Percentiles rank a stretch among this genome's conserved stretches.
These are phyloP conservation scores for Pseudonaja textilis DNA, from an alignment of 2,113 vertebrate species.

Conservation along the genomic window DNA sequence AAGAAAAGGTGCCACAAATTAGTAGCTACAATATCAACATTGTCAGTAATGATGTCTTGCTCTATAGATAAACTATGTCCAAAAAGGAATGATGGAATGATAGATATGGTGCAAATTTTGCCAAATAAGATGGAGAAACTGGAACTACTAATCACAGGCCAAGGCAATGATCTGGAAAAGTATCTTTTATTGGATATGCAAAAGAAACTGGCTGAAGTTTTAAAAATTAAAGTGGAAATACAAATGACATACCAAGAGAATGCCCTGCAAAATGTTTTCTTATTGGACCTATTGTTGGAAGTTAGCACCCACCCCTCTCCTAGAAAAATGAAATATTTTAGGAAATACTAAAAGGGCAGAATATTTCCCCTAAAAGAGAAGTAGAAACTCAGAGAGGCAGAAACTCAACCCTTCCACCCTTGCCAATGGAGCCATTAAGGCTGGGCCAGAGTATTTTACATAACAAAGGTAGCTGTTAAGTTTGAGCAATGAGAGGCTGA, in stretches of 20 bases:
- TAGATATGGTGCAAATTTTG: not conserved
- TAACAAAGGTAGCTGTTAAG: too few species aligned
- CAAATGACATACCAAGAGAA: not conserved
- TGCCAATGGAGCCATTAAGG: too few species aligned
- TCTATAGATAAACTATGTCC: not conserved
- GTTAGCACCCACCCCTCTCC: too few species aligned
- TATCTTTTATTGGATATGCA: not conserved
- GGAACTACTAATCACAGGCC: not conserved
- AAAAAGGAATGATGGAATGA: not conserved
- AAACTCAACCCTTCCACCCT: too few species aligned
- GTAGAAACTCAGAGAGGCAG: too few species aligned
- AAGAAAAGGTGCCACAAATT: not conserved
- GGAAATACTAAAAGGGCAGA: too few species aligned
- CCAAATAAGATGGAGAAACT: not conserved
- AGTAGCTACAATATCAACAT: not conserved
- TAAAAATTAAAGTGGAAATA: not conserved
- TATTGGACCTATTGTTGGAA: not conserved
- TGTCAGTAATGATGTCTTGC: not conserved
- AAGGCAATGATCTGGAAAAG: not conserved
- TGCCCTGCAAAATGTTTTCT: not conserved
- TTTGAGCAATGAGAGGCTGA: too few species aligned
- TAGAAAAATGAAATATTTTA: too few species aligned
- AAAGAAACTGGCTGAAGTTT: not conserved
- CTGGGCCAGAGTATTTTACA: too few species aligned
- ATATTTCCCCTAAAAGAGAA: too few species aligned